Percentiles rank a stretch among this genome's conserved stretches.
These are phyloP conservation scores for Barypeithes pellucidus DNA, from an alignment of 2,888 invertebrate species.

Conservation along the genomic window DNA sequence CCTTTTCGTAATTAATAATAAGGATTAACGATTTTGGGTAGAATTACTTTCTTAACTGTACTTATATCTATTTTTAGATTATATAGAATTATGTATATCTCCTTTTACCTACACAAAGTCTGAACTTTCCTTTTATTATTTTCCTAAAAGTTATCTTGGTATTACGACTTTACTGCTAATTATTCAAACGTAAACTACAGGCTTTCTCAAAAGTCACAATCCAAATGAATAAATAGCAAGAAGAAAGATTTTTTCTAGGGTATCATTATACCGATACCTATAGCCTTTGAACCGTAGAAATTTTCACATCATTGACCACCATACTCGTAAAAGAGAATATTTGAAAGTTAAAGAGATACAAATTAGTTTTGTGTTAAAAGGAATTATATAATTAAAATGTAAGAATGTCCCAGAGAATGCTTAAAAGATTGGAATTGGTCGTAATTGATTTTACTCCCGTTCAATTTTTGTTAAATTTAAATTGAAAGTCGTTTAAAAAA, in stretches of 20 bases:
- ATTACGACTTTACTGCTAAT: background rate
- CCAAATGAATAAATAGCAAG: background rate
- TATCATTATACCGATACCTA: constrained; percentile 29
- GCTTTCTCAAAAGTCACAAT: background rate
- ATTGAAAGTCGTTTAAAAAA: too few relatives aligned
- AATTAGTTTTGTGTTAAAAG: background rate
- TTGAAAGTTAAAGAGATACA: background rate
- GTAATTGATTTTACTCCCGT: too few relatives aligned
- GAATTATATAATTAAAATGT: background rate
- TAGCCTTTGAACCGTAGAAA: constrained; percentile 27
- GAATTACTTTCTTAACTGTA: background rate
- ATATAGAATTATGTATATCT: background rate
- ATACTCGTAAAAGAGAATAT: constrained; percentile 10
- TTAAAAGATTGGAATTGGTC: too few relatives aligned
- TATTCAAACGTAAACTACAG: background rate
- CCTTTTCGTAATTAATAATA: too few relatives aligned
- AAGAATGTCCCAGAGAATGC: too few relatives aligned
- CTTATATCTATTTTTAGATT: background rate
- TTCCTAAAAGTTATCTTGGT: background rate
- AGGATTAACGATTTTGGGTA: too few relatives aligned
- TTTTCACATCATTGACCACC: constrained; percentile 41
- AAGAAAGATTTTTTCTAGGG: constrained; percentile 6
- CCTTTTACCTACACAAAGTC: background rate
- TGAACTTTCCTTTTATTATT: background rate
- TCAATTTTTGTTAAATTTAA: too few relatives aligned